These are phyloP conservation scores for Rhynchopsitta pachyrhyncha DNA, from an alignment of 2,113 vertebrate genomes.

Conservation along the genomic window DNA sequence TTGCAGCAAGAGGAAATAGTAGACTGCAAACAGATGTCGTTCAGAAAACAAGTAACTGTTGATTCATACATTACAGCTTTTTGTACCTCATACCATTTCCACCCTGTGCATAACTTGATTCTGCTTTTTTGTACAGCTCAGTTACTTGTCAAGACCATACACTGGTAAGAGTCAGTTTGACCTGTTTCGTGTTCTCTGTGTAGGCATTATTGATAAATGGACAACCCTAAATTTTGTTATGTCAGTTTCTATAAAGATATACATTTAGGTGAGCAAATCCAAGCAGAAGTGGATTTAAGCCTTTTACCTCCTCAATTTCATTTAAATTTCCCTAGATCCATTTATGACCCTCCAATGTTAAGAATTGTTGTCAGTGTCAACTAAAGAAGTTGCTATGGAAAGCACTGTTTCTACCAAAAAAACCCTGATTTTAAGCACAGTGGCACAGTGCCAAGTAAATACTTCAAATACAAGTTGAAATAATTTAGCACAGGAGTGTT, in stretches of 20 bases:
- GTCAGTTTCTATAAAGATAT: background rate
- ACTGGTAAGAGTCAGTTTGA: background rate
- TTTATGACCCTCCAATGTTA: rapidly evolving
- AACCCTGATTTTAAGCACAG: rapidly evolving
- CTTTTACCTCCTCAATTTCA: background rate
- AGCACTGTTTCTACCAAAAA: background rate
- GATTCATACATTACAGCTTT: background rate
- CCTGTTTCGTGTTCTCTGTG: background rate
- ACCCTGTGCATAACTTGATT: background rate
- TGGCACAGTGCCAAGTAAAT: background rate
- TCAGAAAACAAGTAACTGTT: background rate
- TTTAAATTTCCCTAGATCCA: background rate
- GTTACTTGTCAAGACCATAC: background rate
- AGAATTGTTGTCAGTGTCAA: background rate
- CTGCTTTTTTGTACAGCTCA: background rate
- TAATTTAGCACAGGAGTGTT: background rate
- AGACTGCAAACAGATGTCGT: background rate
- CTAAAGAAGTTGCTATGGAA: background rate
- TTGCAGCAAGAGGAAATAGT: background rate
- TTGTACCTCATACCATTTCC: background rate
- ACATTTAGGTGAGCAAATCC: background rate
- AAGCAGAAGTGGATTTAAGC: background rate
- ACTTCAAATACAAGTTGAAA: background rate
- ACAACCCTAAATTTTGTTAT: background rate
- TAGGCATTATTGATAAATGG: background rate